phyloP scores from a whole-genome alignment of 2,797 vertebrate species.

The Clarias platycephalus region DNA sequence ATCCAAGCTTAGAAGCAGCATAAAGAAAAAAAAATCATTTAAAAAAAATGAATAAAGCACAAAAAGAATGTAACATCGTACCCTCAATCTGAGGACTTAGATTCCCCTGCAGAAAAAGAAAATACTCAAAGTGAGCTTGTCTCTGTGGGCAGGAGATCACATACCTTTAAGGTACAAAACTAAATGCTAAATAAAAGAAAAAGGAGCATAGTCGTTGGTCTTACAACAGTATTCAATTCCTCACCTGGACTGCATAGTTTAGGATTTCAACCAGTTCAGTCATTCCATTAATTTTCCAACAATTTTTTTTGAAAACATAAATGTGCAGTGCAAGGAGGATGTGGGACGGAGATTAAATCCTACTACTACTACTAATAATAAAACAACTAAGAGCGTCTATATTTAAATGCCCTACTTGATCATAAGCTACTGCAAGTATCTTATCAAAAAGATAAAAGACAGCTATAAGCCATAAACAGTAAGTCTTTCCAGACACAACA shows the following conservation, averaged over 20 bases:
- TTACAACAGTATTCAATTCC: constrained; percentile 35
- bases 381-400: constrained; percentile 36
- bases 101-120: constrained; percentile 68
- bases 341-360: constrained; percentile 1
- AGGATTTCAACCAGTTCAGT: constrained; percentile 31
- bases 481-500: constrained; percentile 13
- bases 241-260: constrained; percentile 33
- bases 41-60: constrained; percentile 56
- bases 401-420: constrained; percentile 41
- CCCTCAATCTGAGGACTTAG: constrained; percentile 79
- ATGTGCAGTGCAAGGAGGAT: constrained; percentile 19
- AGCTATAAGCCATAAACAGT: not conserved
- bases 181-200: constrained; percentile 66
- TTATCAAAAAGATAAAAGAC: constrained; percentile 18
- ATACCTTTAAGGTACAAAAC: constrained; percentile 83
- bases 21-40: constrained; percentile 47
- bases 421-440: constrained; percentile 46
- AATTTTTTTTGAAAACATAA: not conserved
- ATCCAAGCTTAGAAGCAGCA: constrained; percentile 55
- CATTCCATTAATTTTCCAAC: constrained; percentile 23
- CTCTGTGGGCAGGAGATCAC: constrained; percentile 65
- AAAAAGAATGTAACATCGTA: constrained; percentile 60
- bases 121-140: constrained; percentile 57
- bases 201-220: constrained; percentile 45
- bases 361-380: constrained; percentile 14